Conservation (phyloP, 2,797 vertebrate genomes). For the Thripadectes ignobilis region DNA sequence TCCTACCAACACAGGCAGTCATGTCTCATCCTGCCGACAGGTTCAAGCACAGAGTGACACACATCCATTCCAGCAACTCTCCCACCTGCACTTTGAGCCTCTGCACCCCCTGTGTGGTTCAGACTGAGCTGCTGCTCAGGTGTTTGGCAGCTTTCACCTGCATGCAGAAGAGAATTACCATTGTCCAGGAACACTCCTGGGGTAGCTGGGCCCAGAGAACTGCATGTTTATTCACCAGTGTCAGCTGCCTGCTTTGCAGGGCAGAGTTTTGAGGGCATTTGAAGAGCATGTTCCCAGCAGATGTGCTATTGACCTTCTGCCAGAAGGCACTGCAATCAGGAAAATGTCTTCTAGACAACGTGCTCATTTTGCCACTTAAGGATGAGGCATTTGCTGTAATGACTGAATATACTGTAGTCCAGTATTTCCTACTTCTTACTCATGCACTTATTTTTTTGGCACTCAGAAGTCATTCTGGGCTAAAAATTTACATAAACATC, state of each 20-base stretch:
- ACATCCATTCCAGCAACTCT: neutral
- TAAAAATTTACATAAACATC: neutral
- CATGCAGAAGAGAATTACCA: neutral
- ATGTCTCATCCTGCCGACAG: neutral
- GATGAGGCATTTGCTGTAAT: neutral
- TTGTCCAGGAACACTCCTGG: neutral
- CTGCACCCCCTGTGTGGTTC: neutral
- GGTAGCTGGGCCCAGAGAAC: neutral
- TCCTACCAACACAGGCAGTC: neutral
- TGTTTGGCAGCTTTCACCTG: neutral
- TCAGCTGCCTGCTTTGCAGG: neutral
- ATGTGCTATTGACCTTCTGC: neutral
- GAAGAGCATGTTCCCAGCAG: neutral
- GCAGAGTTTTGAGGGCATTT: neutral
- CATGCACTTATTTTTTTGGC: fast-evolving
- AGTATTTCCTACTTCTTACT: neutral
- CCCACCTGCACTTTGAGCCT: fast-evolving
- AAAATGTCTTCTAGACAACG: neutral
- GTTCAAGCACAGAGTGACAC: neutral
- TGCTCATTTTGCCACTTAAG: neutral
- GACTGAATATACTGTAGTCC: neutral
- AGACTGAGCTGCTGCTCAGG: neutral
- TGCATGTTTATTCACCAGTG: neutral
- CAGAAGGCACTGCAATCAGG: neutral
- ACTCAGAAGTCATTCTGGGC: neutral